These are phyloP conservation scores for Morone chrysops DNA, from an alignment of 2,113 vertebrate species.

Conservation along the genomic window DNA sequence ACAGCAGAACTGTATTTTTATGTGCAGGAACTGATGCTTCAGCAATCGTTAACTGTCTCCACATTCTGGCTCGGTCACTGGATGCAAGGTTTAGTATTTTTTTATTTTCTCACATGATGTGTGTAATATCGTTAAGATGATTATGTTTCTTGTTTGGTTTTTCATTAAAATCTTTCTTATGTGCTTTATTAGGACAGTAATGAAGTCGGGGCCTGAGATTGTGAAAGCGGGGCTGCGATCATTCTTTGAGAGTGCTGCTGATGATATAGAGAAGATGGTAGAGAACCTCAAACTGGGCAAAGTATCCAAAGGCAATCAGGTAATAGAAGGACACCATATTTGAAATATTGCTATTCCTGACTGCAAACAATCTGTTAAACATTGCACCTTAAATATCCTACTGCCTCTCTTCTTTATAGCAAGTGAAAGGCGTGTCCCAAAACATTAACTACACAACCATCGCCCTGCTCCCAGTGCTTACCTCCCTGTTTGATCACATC, in stretches of 20 bases:
- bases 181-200: slow-evolving; percentile 87
- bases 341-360: background rate
- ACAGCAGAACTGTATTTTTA: slow-evolving; percentile 22
- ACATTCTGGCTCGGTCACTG: slow-evolving; percentile 92
- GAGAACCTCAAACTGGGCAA: slow-evolving; percentile 94
- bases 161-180: background rate
- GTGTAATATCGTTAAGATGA: background rate
- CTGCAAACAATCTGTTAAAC: slow-evolving; percentile 11
- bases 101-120: background rate
- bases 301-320: slow-evolving; percentile 91
- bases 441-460: slow-evolving; percentile 97
- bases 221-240: slow-evolving; percentile 95
- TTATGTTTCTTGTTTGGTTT: background rate
- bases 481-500: slow-evolving; percentile 94
- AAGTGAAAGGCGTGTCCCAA: slow-evolving; percentile 94
- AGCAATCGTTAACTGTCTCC: slow-evolving; percentile 94
- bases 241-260: slow-evolving; percentile 94
- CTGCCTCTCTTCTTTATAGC: slow-evolving; percentile 63
- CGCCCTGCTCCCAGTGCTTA: slow-evolving; percentile 93
- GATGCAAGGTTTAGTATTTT: slow-evolving; percentile 88
- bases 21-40: slow-evolving; percentile 90
- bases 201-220: slow-evolving; percentile 97
- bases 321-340: slow-evolving; percentile 24
- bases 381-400: background rate
- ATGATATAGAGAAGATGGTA: slow-evolving; percentile 97